phyloP scores from a whole-genome alignment of 2,113 vertebrate genomes.

The Rattus norvegicus region GRCr8 NC_086027.1:4633001-4633500 shows the following conservation, averaged over 20 bases:
- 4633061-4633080: background rate
- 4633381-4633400: background rate
- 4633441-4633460: background rate
- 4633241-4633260: background rate
- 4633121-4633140: conserved; percentile 37
- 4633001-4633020: background rate
- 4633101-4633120: background rate
- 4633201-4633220: background rate
- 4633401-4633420: background rate
- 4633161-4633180: background rate
- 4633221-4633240: background rate
- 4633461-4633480: accelerated
- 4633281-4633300: background rate
- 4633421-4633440: background rate
- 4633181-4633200: background rate
- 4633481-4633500: background rate
- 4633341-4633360: background rate
- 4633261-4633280: background rate
- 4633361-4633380: background rate
- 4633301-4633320: background rate
- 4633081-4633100: conserved; percentile 17
- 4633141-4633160: background rate
- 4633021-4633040: no score
- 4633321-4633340: background rate
- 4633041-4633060: background rate